Evolutionary conservation across 1,140 invertebrate genomes (phyloP), one percentile per base, ranked within the genome.

Genomic region (Zophobas morio): DNA sequence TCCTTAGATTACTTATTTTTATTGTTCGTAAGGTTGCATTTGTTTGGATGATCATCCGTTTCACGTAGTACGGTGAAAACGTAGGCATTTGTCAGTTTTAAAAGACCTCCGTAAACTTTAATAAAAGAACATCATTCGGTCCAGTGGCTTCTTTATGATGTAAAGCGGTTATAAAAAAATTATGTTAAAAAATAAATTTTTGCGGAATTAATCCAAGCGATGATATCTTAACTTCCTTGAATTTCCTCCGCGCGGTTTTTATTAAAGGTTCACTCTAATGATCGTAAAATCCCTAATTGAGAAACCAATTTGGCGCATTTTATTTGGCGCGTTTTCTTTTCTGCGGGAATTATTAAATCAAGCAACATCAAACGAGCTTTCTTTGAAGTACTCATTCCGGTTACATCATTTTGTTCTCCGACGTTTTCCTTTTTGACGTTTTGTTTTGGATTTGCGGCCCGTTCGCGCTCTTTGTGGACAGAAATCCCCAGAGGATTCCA

Each of bases 301-400:
- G 60, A 66, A 66, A 66, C 60, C 60, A 66, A 66, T 66, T 66
- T 66, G 39, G 60, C 60, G 37, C 60, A 66, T 66, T 66, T 66
- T 51, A 51, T 51, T 51, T 39, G 60, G 37, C 60, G 60, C 60
- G n/a, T 36, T 66, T 66, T 66, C 60, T 66, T 66, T 66, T 66
- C 39, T 32, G n/a, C 36, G 6, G 2, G 60, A 66, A 66, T 66
- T 66, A 66, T 66, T 66, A 66, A 66, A 66, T 66, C 60, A 66
- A 32, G 37, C 37, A 66, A 66, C 60, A 66, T 66, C 60, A 66
- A 66, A 66, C 60, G 60, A 37, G 37, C 2, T 39, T 36, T 42
- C 60, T 66, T 66, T 66, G 36, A 66, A 57, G 60, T 66, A 20
- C 49, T 51, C 49, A 51, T 51, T 51, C n/a, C 4, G 20, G 49